A percentile compares a stretch with the other conserved stretches of the same genome.
phyloP scores from a whole-genome alignment of 2,888 invertebrate species.

The Aphelenchoides bicaudatus region DNA sequence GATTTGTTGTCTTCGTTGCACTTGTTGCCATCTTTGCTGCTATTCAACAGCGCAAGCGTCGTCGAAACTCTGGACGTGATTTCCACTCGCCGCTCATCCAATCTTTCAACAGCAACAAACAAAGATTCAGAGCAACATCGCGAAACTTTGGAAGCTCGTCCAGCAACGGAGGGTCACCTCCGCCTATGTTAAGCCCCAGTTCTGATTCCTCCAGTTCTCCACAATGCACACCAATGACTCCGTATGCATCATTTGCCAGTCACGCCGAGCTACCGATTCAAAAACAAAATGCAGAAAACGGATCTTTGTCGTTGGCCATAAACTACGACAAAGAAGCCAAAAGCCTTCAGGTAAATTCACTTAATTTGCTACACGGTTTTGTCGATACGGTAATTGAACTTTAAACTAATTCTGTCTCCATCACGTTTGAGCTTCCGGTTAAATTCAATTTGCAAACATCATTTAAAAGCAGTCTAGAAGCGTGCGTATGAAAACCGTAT shows the following conservation, averaged over 20 bases:
- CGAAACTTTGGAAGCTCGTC: slow-evolving; percentile 29
- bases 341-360: slow-evolving; percentile 50
- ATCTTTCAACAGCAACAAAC: slow-evolving; percentile 18
- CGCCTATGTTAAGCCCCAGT: slow-evolving; percentile 40
- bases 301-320: slow-evolving; percentile 50
- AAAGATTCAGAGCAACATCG: slow-evolving; percentile 45
- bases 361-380: no score
- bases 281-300: slow-evolving; percentile 44
- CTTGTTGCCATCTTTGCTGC: slow-evolving; percentile 44
- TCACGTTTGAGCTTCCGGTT: no score
- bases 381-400: no score
- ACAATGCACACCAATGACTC: slow-evolving; percentile 34
- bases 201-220: slow-evolving; percentile 35
- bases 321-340: slow-evolving; percentile 49
- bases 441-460: no score
- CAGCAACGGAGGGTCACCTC: slow-evolving; percentile 20
- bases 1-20: slow-evolving; percentile 44
- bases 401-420: no score
- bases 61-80: slow-evolving; percentile 21
- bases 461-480: no score
- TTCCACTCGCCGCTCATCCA: slow-evolving; percentile 38
- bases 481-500: no score
- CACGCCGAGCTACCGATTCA: slow-evolving; percentile 14
- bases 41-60: slow-evolving; percentile 39
- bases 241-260: slow-evolving; percentile 28